These are phyloP conservation scores for Teinopalpus imperialis DNA, from an alignment of 2,888 invertebrate genomes.

Conservation along the genomic window DNA sequence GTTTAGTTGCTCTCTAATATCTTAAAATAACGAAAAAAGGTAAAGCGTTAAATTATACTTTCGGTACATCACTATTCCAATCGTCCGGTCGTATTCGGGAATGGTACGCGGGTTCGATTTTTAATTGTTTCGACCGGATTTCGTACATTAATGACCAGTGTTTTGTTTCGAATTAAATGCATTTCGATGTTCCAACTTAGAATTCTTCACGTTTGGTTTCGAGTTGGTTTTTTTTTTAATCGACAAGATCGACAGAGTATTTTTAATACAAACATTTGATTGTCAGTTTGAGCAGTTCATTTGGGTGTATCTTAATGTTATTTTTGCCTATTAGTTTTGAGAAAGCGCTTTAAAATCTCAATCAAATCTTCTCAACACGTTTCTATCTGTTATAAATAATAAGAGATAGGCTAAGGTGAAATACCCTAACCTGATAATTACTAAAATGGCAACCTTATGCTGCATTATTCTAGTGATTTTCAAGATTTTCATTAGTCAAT, in stretches of 20 bases:
- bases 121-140: conserved; percentile 71
- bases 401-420: no score
- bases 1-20: no score
- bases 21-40: no score
- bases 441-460: no score
- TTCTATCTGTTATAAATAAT: no score
- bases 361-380: no score
- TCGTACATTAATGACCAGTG: conserved; percentile 48
- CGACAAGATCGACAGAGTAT: neutral
- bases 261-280: conserved; percentile 4
- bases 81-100: conserved; percentile 64
- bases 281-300: conserved; percentile 8
- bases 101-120: conserved; percentile 71
- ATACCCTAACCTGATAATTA: no score
- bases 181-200: conserved; percentile 48
- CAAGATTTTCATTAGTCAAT: no score
- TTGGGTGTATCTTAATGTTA: neutral
- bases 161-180: conserved; percentile 50
- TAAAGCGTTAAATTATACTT: no score
- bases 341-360: no score
- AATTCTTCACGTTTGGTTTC: conserved; percentile 11
- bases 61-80: conserved; percentile 38
- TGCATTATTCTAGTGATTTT: no score
- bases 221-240: neutral
- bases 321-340: neutral